Evolutionary conservation across 2,113 vertebrate species (phyloP).

Genomic region (Petromus typicus): DNA sequence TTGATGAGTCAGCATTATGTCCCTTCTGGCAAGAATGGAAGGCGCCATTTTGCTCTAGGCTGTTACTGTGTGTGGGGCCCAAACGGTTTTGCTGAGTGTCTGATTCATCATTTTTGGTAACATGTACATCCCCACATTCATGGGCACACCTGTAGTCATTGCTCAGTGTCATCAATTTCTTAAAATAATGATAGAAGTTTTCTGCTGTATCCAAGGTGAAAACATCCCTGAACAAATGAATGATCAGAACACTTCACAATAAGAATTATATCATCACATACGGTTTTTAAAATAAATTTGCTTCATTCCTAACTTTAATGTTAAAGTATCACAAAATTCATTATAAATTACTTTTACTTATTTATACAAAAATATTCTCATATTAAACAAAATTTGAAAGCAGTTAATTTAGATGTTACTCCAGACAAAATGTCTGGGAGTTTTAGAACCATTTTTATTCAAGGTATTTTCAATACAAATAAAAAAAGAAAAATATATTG

Average conservation of each 20-base stretch:
- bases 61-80: slow-evolving; percentile 56
- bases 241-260: neutral
- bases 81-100: slow-evolving; percentile 73
- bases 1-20: slow-evolving; percentile 74
- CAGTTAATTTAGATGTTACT: slow-evolving; percentile 40
- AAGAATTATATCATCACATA: slow-evolving; percentile 16
- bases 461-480: slow-evolving; percentile 70
- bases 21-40: slow-evolving; percentile 67
- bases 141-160: slow-evolving; percentile 90
- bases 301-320: slow-evolving; percentile 5
- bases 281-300: slow-evolving; percentile 39
- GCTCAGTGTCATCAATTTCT: slow-evolving; percentile 89
- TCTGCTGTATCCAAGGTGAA: slow-evolving; percentile 82
- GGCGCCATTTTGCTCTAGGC: slow-evolving; percentile 71
- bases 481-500: slow-evolving; percentile 64
- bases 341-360: slow-evolving; percentile 36
- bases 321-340: neutral
- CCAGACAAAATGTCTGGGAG: slow-evolving; percentile 61
- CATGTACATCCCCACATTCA: slow-evolving; percentile 85
- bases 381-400: slow-evolving; percentile 49
- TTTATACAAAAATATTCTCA: slow-evolving; percentile 22
- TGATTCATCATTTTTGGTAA: slow-evolving; percentile 76
- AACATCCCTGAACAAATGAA: slow-evolving; percentile 81
- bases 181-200: slow-evolving; percentile 84
- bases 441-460: slow-evolving; percentile 60